These are phyloP conservation scores for Listronotus oregonensis DNA, from an alignment of 1,140 invertebrate species.

Conservation along the genomic window DNA sequence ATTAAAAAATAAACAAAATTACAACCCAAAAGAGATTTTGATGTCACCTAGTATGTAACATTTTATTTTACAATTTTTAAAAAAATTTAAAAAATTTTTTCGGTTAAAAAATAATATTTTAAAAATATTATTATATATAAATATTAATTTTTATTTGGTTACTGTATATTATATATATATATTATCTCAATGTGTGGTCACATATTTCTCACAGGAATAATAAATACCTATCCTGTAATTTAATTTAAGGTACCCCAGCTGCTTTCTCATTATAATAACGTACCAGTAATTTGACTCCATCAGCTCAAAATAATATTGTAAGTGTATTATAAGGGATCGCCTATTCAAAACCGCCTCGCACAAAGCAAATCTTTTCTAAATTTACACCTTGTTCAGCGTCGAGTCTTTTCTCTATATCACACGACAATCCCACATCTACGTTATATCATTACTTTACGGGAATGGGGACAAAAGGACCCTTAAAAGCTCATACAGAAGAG, in stretches of 20 bases:
- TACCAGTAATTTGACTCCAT: slow-evolving; percentile 39
- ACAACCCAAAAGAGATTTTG: too few species aligned
- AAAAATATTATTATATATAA: too few species aligned
- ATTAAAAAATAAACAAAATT: too few species aligned
- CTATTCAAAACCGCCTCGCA: slow-evolving; percentile 34
- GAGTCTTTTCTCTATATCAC: slow-evolving; percentile 34
- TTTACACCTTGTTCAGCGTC: slow-evolving; percentile 39
- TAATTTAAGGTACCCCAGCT: slow-evolving; percentile 14
- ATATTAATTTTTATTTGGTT: too few species aligned
- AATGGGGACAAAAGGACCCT: not conserved
- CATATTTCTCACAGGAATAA: too few species aligned
- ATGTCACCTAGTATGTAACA: too few species aligned
- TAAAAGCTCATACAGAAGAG: not conserved
- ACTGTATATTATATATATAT: too few species aligned
- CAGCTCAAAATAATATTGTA: slow-evolving; percentile 37
- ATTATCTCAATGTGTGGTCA: too few species aligned
- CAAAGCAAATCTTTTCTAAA: slow-evolving; percentile 39
- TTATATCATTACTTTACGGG: slow-evolving; percentile 9
- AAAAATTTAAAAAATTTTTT: too few species aligned
- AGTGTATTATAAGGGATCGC: slow-evolving; percentile 39
- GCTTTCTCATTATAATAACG: slow-evolving; percentile 9
- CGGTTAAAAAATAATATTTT: too few species aligned
- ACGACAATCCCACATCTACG: slow-evolving; percentile 33
- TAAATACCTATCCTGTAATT: not conserved
- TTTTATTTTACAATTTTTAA: too few species aligned